Evolutionary conservation across 2,888 invertebrate genomes (phyloP).

Genomic region (Parnassius orleans): DNA sequence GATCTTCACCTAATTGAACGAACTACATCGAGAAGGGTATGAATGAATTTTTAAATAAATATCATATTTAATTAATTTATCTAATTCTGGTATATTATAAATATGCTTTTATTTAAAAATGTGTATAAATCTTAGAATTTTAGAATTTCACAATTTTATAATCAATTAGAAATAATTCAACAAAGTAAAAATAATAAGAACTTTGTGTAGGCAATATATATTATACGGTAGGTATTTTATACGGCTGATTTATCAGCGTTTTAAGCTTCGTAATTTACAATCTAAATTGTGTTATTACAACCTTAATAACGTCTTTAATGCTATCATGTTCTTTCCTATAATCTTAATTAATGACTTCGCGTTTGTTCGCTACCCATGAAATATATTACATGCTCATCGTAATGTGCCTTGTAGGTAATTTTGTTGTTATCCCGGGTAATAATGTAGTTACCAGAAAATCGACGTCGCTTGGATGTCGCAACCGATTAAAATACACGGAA

Average conservation of each 20-base stretch:
- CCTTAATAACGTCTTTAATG: constrained; percentile 14
- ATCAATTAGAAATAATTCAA: not conserved
- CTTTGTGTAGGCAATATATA: not conserved
- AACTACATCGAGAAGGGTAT: constrained; percentile 6
- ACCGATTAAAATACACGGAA: not conserved
- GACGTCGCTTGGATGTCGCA: not conserved
- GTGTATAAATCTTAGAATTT: too few relatives aligned
- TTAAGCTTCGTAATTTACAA: constrained; percentile 18
- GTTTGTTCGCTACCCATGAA: constrained; percentile 2
- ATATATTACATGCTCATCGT: constrained; percentile 13
- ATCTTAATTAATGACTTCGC: constrained; percentile 24
- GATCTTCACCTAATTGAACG: not conserved
- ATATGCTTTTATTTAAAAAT: too few relatives aligned
- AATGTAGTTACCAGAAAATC: constrained; percentile 17
- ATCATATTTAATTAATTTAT: not conserved
- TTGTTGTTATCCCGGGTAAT: constrained; percentile 18
- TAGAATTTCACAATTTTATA: too few relatives aligned
- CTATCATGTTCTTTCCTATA: constrained; percentile 20
- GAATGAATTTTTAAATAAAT: not conserved
- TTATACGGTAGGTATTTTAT: too few relatives aligned
- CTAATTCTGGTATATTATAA: too few relatives aligned
- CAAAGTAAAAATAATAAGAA: not conserved
- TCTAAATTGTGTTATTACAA: constrained; percentile 20
- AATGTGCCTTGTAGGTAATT: constrained; percentile 12
- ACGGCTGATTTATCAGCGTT: not conserved